Evolutionary conservation across 2,888 invertebrate species (phyloP), one percentile per base, ranked within the genome.

Genomic region (Pegoplata infirma): DNA sequence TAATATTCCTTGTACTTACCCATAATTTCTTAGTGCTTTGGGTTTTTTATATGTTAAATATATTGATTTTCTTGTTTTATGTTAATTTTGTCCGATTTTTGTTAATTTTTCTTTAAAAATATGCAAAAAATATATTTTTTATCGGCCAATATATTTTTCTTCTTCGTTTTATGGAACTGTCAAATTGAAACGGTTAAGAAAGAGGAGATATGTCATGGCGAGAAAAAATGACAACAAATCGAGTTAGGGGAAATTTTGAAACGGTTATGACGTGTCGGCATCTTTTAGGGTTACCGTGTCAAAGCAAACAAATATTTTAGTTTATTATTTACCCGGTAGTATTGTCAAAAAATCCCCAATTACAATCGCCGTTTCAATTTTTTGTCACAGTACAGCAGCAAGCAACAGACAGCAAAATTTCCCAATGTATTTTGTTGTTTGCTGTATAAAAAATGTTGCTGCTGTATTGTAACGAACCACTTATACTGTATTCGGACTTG

Each of bases 221-320:
- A 32, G 16, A 53, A 46, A 64, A 79, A 49, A 63, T 75, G 64
- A 77, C 68, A 72, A 56, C 40, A 55, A 74, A 21, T 49, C 36
- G 14, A n/a, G 28, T 8, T 56, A 28, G 53, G 58, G 44, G 51
- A 67, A 59, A 2, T 40, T 5, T 14, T 4, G 1, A 53, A 61
- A 32, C 75, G 73, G 71, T 78, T 76, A 81, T 81, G 82, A 81
- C 82, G 82, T 82, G 82, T 82, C 81, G 59, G 53, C 51, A 53
- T 23, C 40, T 3, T 19, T n/a, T n/a, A n/a, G n/a, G n/a, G n/a
- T n/a, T n/a, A n/a, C n/a, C n/a, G n/a, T n/a, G n/a, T n/a, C n/a
- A n/a, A n/a, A n/a, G n/a, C n/a, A n/a, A n/a, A n/a, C n/a, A n/a
- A n/a, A n/a, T n/a, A n/a, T n/a, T n/a, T n/a, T n/a, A n/a, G n/a